Conservation (phyloP, 2,888 invertebrate genomes). For the Heliconius aoede region DNA sequence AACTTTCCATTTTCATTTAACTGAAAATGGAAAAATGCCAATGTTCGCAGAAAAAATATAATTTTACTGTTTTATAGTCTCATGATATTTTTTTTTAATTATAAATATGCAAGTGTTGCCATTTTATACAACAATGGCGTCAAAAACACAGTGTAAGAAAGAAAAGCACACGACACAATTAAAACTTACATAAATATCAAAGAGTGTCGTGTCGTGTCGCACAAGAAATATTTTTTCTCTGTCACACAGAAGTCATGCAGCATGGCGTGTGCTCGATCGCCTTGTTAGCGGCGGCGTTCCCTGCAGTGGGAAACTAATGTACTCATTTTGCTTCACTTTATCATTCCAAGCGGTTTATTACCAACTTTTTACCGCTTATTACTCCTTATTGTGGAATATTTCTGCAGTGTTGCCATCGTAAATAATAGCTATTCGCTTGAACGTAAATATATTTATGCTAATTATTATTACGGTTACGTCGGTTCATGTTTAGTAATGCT, state of each 20-base stretch:
- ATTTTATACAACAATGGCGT: background rate
- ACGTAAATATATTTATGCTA: constrained; percentile 38
- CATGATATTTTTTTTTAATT: too few species aligned
- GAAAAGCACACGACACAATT: constrained; percentile 19
- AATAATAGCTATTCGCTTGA: constrained; percentile 42
- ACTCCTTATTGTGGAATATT: constrained; percentile 46
- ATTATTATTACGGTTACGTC: constrained; percentile 27
- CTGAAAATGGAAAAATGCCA: too few species aligned
- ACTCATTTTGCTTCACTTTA: constrained; percentile 48
- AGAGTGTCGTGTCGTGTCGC: constrained; percentile 19
- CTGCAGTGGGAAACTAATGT: constrained; percentile 43
- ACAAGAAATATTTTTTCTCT: constrained; percentile 36
- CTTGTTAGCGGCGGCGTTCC: constrained; percentile 43
- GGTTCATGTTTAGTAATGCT: constrained; percentile 26
- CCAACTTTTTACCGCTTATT: constrained; percentile 48
- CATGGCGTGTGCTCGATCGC: constrained; percentile 41
- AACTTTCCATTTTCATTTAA: too few species aligned
- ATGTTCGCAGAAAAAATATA: too few species aligned
- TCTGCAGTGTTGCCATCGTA: constrained; percentile 42
- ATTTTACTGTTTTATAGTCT: too few species aligned
- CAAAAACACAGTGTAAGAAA: constrained; percentile 1
- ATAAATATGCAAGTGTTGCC: background rate
- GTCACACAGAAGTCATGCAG: constrained; percentile 39
- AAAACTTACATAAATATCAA: constrained; percentile 31
- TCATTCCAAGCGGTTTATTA: constrained; percentile 61